These are phyloP conservation scores for Sipha flava DNA, from an alignment of 1,140 invertebrate species.

Conservation along the genomic window DNA sequence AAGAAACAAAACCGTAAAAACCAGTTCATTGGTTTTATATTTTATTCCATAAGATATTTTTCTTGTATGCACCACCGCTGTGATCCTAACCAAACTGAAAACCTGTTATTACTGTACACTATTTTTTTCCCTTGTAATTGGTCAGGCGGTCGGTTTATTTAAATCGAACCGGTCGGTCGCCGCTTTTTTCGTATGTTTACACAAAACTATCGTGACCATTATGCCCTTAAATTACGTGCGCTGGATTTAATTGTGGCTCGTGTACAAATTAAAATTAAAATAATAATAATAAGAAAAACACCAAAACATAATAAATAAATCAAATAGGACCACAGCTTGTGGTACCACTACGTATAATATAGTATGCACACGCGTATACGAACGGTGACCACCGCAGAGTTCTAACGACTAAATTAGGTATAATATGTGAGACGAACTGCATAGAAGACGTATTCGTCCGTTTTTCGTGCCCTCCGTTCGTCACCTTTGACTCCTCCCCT, in stretches of 20 bases:
- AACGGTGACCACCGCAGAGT: background rate
- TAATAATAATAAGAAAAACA: background rate
- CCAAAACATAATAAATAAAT: background rate
- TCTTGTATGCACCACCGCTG: background rate
- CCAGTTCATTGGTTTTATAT: background rate
- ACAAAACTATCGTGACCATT: background rate
- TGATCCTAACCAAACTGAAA: background rate
- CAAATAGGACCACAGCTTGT: background rate
- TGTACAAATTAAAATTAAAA: background rate
- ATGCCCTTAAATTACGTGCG: background rate
- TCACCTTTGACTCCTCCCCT: no score
- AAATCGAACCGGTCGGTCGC: slow-evolving; percentile 16
- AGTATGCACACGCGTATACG: no score
- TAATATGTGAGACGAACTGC: no score
- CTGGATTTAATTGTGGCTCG: background rate
- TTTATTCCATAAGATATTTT: background rate
- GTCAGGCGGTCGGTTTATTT: background rate
- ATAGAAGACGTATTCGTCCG: no score
- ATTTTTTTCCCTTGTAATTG: background rate
- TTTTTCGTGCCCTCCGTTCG: no score
- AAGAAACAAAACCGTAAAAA: slow-evolving; percentile 16
- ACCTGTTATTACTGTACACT: slow-evolving; percentile 19
- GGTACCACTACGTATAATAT: no score
- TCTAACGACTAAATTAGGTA: background rate
- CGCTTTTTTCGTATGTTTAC: background rate